Base-by-base conservation (phyloP, 1,140 invertebrate genomes). In the Pseudoatta argentina region DNA sequence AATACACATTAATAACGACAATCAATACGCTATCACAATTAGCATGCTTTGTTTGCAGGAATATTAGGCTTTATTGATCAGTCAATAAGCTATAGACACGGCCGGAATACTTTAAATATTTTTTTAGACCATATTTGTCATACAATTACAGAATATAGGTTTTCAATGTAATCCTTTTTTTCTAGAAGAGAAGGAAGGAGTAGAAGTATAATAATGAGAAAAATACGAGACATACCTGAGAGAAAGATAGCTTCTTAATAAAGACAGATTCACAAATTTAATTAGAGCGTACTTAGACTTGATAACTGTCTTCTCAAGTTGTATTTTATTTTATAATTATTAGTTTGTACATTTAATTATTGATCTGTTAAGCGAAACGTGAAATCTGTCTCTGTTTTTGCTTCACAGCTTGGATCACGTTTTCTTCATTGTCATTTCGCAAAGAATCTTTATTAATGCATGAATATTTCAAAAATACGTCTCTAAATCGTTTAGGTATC, bases 291-390 rank as follows among this genome's bases (percentile, higher is more conserved):
- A 63, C 39, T 76, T 39, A 27, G 82, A 64, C 39, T 39, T 79
- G 27, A 21, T 55, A 85, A 67, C 53, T 27, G 30, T 85, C 34
- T 77, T 51, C 21, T 64, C 39, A 27, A 34, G 27, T 55, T 44
- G 21, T 57, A 16, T 53, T 34, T 66, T 78, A 53, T 78, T 73
- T 85, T 85, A 85, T 44, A 85, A 78, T 21, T 77, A 77, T 85
- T 85, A 85, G 14, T 85, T 85, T 85, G 82, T 85, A 85, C 82
- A 61, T 77, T 85, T 66, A 66, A 85, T 77, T 85, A 77, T 77
- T 77, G 82, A 77, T 85, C 61, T 77, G 73, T 85, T 27, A 85
- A 85, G 61, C 34, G 73, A 77, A 64, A 85, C 72, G 27, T 30
- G 72, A 53, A 48, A 76, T 53, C 34, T 30, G 14, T 66, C 73